Base-by-base conservation (phyloP, 2,797 vertebrate species). In the Oreochromis mossambicus region DNA sequence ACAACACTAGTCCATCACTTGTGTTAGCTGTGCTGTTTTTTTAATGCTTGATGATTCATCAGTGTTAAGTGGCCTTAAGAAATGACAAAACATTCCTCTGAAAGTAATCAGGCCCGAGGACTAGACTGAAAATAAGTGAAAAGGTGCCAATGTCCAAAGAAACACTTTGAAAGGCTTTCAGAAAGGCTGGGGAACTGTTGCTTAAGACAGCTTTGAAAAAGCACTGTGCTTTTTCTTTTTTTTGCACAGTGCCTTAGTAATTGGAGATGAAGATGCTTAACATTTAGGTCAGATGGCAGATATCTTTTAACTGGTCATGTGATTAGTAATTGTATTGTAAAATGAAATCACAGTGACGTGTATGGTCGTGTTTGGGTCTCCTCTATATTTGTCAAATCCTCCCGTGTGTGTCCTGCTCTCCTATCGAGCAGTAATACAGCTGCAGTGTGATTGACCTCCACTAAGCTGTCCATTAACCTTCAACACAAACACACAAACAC, bases 381-480 rank as follows among this genome's bases (percentile, higher is more conserved):
- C 46, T 77, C 78, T 82, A 58, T 81, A 41, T 54, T 81, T 51
- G 55, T 38, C 29, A 78, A 38, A 88, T 29, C 68, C 55, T 7
- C 6, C 24, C 5, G 14, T 56, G 15, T 34, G 56, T 34, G 19
- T 86, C 92, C 86, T 86, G 6, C 36, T 83, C 77, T 86, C 73
- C 85, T 75, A 32, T 85, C 12, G 34, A 86, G 78, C 86, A 68
- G 78, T 86, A 82, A 87, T 83, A 85, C 84, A 88, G 89, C 86
- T 87, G 83, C 81, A 55, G 81, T 80, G 87, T 78, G 89, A 87
- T 73, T 92, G 92, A 91, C 94, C 94, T 93, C 91, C 68, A 83
- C 86, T 93, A 88, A 94, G 88, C 85, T 91, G 85, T 78, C 92
- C 86, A 91, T 95, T 94, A 94, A 94, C 92, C 94, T 95, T 93